A percentile compares a stretch with the other conserved stretches of the same genome.
phyloP scores from a whole-genome alignment of 2,113 vertebrate genomes.

The Camarhynchus parvulus region DNA sequence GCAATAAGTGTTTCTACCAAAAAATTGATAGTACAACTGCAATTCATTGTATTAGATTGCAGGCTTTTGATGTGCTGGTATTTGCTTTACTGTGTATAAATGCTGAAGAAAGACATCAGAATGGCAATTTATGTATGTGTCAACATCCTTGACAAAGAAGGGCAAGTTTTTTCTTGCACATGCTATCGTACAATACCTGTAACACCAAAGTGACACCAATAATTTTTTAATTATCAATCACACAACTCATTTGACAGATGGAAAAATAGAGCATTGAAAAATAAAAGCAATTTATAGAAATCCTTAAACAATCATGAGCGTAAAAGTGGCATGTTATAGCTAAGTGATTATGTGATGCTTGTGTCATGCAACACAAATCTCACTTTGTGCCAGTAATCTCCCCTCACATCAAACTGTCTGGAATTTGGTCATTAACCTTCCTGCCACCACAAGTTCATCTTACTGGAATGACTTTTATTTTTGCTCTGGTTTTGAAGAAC shows the following conservation, averaged over 20 bases:
- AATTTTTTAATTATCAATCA: background rate
- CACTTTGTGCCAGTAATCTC: background rate
- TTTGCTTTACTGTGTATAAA: background rate
- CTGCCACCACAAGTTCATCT: background rate
- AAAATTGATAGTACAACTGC: background rate
- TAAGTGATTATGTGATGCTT: background rate
- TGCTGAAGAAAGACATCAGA: background rate
- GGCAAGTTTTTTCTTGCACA: background rate
- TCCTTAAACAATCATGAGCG: background rate
- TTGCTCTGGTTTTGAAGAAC: background rate
- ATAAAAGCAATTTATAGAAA: background rate
- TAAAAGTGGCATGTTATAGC: background rate
- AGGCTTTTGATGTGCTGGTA: background rate
- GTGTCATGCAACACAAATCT: background rate
- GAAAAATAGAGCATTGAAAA: background rate
- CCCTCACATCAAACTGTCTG: background rate
- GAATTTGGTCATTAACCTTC: background rate
- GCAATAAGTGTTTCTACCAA: background rate
- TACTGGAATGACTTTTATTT: background rate
- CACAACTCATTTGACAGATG: background rate
- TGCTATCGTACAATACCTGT: rapidly evolving
- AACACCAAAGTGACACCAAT: background rate
- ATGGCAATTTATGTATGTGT: background rate
- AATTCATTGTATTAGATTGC: background rate
- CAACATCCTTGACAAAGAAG: background rate